Evolutionary conservation across 2,113 vertebrate species (phyloP), one percentile per base, ranked within the genome.

Genomic region (Mellivora capensis): DNA sequence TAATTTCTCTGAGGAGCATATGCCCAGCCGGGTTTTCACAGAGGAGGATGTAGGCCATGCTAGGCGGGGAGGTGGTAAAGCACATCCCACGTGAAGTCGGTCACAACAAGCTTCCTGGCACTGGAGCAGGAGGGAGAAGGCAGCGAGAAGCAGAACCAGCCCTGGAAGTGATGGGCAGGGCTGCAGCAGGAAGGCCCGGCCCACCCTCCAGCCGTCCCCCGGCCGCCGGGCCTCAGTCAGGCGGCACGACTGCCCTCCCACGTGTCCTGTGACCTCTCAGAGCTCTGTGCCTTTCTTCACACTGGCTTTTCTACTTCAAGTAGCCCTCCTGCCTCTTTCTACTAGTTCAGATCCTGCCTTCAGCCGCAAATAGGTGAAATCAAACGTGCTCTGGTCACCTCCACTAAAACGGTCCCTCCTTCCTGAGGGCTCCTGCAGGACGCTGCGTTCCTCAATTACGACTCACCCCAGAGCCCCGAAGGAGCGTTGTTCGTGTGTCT

Each of bases 71-170:
- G 80, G 37, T 5, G 67, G 34, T 39, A 7, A 34, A 72, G 37
- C 7, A 34, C 37, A 6, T 62, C 71, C 23, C 13, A 29, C 1
- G 0, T n/a, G 39, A 69, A 52, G 67, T 44, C 1, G 9, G 18
- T 21, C 54, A 44, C 31, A 12, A 8, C n/a, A 4, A 3, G 12
- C 3, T 23, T 44, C 21, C 23, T 31, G 74, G 25, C 17, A 12
- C 44, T 0, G 4, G 34, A 47, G 47, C 23, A 15, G 6, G 49
- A 85, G 47, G 27, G 61, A 7, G 37, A 59, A 34, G 47, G 8
- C n/a, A 25, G 18, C 6, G 18, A 31, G 74, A 2, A 14, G 1
- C 2, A 34, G 39, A 31, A n/a, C 0, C 5, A 0, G 31, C 31
- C 4, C 23, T 11, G 23, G 54, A 59, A n/a, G 11, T 0, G 0